A percentile compares a stretch with the other conserved stretches of the same genome.
These are phyloP conservation scores for Ornithoptera priamus DNA, from an alignment of 2,888 invertebrate genomes.

Conservation along the genomic window DNA sequence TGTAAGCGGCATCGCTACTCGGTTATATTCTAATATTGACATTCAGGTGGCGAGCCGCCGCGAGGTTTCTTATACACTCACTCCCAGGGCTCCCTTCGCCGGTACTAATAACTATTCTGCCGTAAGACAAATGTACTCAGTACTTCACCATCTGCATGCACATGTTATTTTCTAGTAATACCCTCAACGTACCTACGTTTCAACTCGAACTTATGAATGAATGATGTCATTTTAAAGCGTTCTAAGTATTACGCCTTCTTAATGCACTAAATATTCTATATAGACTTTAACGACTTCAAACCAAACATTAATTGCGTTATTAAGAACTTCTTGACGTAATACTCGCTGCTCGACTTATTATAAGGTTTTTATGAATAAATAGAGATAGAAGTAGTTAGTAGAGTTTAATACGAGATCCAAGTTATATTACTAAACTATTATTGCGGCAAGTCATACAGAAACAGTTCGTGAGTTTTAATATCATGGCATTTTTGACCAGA, in stretches of 20 bases:
- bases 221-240: conserved; percentile 13
- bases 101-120: conserved; percentile 53
- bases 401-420: conserved; percentile 66
- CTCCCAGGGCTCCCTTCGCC: conserved; percentile 54
- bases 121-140: conserved; percentile 46
- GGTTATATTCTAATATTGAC: conserved; percentile 73
- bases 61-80: conserved; percentile 64
- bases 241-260: conserved; percentile 1
- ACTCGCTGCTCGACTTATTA: conserved; percentile 51
- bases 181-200: conserved; percentile 23
- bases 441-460: conserved; percentile 71
- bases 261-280: neutral
- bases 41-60: conserved; percentile 67
- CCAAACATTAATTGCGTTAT: conserved; percentile 42
- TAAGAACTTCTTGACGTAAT: conserved; percentile 53
- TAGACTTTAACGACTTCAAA: conserved; percentile 12
- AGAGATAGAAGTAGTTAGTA: conserved; percentile 42
- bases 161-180: conserved; percentile 32
- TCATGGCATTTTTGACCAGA: conserved; percentile 63
- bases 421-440: conserved; percentile 66
- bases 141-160: conserved; percentile 39
- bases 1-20: conserved; percentile 59
- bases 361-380: conserved; percentile 52
- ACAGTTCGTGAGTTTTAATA: conserved; percentile 64
- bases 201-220: conserved; percentile 23